Conservation (phyloP, 2,888 invertebrate species). For the Aspidapion aeneum region DNA sequence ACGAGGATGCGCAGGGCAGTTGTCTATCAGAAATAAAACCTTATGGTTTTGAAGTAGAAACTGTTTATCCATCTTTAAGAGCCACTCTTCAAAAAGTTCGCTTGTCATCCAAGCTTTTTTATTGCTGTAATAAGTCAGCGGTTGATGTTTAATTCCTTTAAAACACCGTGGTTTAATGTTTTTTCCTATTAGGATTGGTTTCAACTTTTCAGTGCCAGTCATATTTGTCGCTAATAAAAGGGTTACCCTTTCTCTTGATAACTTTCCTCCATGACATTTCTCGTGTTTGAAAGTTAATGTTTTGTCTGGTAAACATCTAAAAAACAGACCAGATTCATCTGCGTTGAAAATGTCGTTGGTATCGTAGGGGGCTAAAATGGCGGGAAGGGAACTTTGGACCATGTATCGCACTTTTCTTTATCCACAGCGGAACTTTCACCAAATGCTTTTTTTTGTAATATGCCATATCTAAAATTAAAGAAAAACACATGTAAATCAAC, state of each 20-base stretch:
- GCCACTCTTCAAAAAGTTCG: conserved; percentile 11
- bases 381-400: conserved; percentile 7
- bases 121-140: no score
- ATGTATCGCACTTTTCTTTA: conserved; percentile 4
- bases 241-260: conserved; percentile 30
- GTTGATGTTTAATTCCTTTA: conserved; percentile 17
- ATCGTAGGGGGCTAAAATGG: conserved; percentile 7
- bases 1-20: conserved; percentile 18
- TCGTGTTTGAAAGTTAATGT: conserved; percentile 3
- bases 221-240: conserved; percentile 35
- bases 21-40: conserved; percentile 13
- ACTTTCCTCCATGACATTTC: conserved; percentile 21
- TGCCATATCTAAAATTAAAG: not conserved
- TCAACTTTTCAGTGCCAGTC: conserved; percentile 37
- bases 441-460: not conserved
- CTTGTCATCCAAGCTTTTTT: no score
- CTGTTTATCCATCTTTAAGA: conserved; percentile 11
- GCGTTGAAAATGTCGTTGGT: conserved; percentile 7
- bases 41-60: conserved; percentile 14
- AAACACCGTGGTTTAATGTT: conserved; percentile 37
- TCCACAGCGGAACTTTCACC: no score
- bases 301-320: conserved; percentile 4
- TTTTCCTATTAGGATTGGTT: conserved; percentile 37
- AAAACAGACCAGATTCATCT: conserved; percentile 10
- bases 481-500: no score